Percentiles rank a stretch among this genome's conserved stretches.
Evolutionary conservation across 2,888 invertebrate genomes (phyloP).

Genomic region (Phoenoteleia sp.): DNA sequence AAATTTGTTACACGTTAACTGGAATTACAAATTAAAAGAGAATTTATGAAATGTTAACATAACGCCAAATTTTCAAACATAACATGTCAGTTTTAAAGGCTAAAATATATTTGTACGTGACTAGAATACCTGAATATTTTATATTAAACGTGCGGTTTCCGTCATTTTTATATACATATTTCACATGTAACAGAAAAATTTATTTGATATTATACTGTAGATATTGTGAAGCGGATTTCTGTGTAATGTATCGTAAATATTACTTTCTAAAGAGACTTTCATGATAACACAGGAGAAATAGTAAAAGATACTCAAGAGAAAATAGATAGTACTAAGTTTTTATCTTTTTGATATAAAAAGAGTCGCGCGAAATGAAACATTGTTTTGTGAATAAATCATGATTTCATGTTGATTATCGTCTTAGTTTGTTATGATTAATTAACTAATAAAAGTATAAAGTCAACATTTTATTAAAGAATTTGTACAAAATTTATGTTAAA

Average conservation of each 20-base stretch:
- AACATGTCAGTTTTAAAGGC: not conserved
- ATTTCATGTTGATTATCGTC: too few relatives aligned
- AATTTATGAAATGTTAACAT: slow-evolving; percentile 3
- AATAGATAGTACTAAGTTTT: too few relatives aligned
- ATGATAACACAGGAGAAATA: too few relatives aligned
- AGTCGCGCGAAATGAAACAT: too few relatives aligned
- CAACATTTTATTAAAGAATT: too few relatives aligned
- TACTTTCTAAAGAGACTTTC: too few relatives aligned
- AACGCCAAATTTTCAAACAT: not conserved
- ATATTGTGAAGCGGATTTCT: not conserved
- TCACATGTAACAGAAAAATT: not conserved
- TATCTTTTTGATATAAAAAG: too few relatives aligned
- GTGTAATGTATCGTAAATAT: not conserved
- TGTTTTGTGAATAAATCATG: too few relatives aligned
- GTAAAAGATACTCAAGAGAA: too few relatives aligned
- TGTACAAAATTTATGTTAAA: too few relatives aligned
- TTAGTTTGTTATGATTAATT: too few relatives aligned
- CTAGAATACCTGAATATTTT: slow-evolving; percentile 25
- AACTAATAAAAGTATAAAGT: too few relatives aligned
- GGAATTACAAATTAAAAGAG: not conserved
- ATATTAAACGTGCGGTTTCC: slow-evolving; percentile 10
- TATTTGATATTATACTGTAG: not conserved
- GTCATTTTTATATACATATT: slow-evolving; percentile 30
- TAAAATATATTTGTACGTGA: slow-evolving; percentile 26
- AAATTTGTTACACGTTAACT: not conserved